Evolutionary conservation across 2,888 invertebrate genomes (phyloP).

Genomic region (Idaea straminata): DNA sequence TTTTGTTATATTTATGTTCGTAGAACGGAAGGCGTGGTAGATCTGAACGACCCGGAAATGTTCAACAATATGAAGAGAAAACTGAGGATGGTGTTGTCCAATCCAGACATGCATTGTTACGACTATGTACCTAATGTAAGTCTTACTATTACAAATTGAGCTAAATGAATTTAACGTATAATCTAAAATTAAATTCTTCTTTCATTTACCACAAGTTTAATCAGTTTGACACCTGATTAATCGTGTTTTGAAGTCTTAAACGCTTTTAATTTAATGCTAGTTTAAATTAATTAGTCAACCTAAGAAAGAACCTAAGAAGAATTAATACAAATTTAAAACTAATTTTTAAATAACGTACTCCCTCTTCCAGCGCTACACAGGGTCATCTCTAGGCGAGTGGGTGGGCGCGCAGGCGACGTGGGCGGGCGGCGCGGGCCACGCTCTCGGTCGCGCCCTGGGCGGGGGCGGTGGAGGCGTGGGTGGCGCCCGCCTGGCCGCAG

Average conservation of each 20-base stretch:
- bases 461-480: conserved; percentile 34
- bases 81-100: conserved; percentile 93
- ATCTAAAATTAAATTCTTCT: too few species aligned
- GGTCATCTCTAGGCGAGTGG: conserved; percentile 63
- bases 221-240: too few species aligned
- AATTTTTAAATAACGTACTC: neutral
- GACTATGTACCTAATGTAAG: conserved; percentile 81
- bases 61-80: conserved; percentile 87
- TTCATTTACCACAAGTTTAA: too few species aligned
- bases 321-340: too few species aligned
- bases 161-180: too few species aligned
- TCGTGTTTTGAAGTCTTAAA: too few species aligned
- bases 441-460: conserved; percentile 39
- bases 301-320: too few species aligned
- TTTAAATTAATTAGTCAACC: too few species aligned
- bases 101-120: conserved; percentile 88
- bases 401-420: conserved; percentile 49
- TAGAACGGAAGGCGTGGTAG: conserved; percentile 65
- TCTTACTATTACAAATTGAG: conserved; percentile 12
- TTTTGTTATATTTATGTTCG: neutral
- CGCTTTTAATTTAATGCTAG: too few species aligned
- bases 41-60: conserved; percentile 68
- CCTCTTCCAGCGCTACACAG: conserved; percentile 54
- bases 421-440: conserved; percentile 40
- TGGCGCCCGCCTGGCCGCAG: conserved; percentile 54